Base-by-base conservation (phyloP, 1,140 invertebrate species). In the Pissodes strobi region DNA sequence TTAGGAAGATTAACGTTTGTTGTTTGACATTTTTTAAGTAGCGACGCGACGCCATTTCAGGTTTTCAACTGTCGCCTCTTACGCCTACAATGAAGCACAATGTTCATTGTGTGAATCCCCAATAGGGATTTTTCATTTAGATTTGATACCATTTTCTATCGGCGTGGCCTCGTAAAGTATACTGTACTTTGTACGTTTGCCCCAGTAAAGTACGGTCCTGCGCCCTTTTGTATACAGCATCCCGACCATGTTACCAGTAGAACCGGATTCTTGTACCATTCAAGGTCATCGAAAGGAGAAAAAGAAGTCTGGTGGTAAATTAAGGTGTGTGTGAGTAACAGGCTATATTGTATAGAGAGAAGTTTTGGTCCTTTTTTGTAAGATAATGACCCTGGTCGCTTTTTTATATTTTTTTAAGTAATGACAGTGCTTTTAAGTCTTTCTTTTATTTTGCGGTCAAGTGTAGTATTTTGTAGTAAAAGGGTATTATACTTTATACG, bases 181-280 rank as follows among this genome's bases (percentile, higher is more conserved):
- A n/a, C n/a, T n/a, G n/a, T n/a, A n/a, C n/a, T n/a, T n/a, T n/a
- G n/a, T n/a, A n/a, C n/a, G n/a, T n/a, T n/a, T n/a, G n/a, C 39
- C 39, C 18, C 17, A 48, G 12, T 18, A 18, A 9, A 60, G 34
- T 61, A 51, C 61, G 61, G 45, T 45, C 55, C 55, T 61, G 55
- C 13, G 46, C 60, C 57, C 59, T 69, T 66, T 66, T 62, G 39
- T 64, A 59, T 37, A 57, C 61, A 62, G 59, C 56, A 67, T 65
- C 64, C 49, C 59, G 53, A 38, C 57, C 65, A 56, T 59, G 69
- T 67, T 69, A 69, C 70, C 66, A 69, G 70, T 72, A 63, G 68
- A 64, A 72, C 70, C 68, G 70, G 70, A 72, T 72, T 72, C 70
- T 69, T 72, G 65, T 66, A 66, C 38, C 46, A 64, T 68, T 66